These are phyloP conservation scores for Netelia inedita DNA, from an alignment of 2,888 invertebrate genomes.

Conservation along the genomic window DNA sequence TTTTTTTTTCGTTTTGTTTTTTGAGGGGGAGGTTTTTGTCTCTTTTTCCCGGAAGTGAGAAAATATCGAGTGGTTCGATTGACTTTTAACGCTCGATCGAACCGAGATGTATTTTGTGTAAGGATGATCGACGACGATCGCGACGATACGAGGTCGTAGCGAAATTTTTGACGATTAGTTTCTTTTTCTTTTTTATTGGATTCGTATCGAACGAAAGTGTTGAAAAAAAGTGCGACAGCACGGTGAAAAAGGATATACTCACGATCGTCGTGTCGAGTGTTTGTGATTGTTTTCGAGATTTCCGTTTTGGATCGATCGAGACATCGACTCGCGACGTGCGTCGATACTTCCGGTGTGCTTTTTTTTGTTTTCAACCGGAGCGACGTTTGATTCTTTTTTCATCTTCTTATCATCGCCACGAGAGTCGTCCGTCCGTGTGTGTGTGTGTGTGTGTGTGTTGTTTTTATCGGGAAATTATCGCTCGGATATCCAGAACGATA, in stretches of 20 bases:
- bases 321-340: not conserved
- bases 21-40: not conserved
- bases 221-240: not conserved
- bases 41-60: not conserved
- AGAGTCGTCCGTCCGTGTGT: not conserved
- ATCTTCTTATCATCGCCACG: not conserved
- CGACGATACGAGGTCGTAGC: slow-evolving; percentile 10
- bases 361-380: not conserved
- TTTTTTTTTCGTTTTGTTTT: not conserved
- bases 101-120: not conserved
- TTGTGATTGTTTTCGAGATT: not conserved
- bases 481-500: slow-evolving; percentile 6
- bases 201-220: not conserved
- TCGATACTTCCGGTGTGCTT: not conserved
- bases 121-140: not conserved
- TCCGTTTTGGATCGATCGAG: no score
- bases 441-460: not conserved
- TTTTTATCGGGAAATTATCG: not conserved
- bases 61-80: not conserved
- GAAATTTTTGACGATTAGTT: not conserved
- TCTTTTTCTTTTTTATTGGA: not conserved
- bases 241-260: not conserved
- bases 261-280: not conserved
- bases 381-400: not conserved
- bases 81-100: no score